Conservation (phyloP, 2,113 vertebrate genomes). For the Mirounga angustirostris region DNA sequence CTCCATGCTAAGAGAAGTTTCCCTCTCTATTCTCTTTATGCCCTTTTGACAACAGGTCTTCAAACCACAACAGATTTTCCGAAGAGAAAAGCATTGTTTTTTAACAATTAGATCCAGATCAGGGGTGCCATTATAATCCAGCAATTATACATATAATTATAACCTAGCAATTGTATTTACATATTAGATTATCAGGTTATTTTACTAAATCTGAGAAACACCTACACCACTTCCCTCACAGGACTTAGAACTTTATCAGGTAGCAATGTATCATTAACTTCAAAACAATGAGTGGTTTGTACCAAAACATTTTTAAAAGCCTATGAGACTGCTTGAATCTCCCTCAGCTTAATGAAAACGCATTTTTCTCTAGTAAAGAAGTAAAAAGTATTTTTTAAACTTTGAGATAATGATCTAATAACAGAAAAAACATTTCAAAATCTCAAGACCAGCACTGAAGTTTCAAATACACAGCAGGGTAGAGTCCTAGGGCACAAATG, state of each 20-base stretch:
- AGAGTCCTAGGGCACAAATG: not conserved
- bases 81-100: not conserved
- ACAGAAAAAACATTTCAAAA: not conserved
- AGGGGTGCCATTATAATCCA: not conserved
- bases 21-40: not conserved
- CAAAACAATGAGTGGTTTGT: slow-evolving; percentile 19
- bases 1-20: not conserved
- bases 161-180: not conserved
- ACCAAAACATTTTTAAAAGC: slow-evolving; percentile 37
- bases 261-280: slow-evolving; percentile 37
- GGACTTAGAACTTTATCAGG: slow-evolving; percentile 27
- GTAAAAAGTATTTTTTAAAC: slow-evolving; percentile 27
- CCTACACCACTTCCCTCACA: not conserved
- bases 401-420: slow-evolving; percentile 19
- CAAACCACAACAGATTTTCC: slow-evolving; percentile 17
- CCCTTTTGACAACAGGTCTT: slow-evolving; percentile 9
- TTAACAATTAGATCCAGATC: not conserved
- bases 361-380: not conserved
- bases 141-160: not conserved
- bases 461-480: not conserved
- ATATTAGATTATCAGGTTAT: slow-evolving; percentile 25
- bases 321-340: not conserved
- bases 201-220: slow-evolving; percentile 17
- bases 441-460: not conserved
- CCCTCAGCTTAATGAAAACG: not conserved